These are phyloP conservation scores for Drosophila fuyamai DNA, from an alignment of 1,140 invertebrate genomes.

Conservation along the genomic window DNA sequence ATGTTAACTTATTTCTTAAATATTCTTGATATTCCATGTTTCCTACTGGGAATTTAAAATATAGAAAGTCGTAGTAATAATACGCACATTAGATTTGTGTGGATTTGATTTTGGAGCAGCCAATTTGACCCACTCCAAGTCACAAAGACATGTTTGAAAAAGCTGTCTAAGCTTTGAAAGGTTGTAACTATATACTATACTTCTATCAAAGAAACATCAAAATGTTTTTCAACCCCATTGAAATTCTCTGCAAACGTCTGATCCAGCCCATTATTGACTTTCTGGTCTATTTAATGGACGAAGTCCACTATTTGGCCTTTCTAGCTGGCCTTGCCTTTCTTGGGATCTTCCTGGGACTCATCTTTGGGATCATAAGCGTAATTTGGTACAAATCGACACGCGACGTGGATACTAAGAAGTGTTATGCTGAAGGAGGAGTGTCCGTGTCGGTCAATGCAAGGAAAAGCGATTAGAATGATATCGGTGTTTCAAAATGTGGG, in stretches of 20 bases:
- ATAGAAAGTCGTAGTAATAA: no score
- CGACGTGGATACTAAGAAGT: not conserved
- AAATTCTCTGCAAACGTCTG: conserved; percentile 29
- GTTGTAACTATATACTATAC: no score
- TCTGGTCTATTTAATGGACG: conserved; percentile 33
- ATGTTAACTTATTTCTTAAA: conserved; percentile 37
- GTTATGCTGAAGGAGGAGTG: no score
- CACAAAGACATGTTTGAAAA: not conserved
- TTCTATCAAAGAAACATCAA: not conserved
- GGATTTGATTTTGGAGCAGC: no score
- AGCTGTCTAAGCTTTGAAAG: not conserved
- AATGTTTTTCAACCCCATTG: conserved; percentile 60
- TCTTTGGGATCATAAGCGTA: conserved; percentile 33
- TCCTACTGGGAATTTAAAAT: conserved; percentile 6
- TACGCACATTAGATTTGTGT: no score
- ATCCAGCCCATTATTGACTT: conserved; percentile 55
- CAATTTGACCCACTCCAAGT: no score
- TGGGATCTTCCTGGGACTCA: conserved; percentile 36
- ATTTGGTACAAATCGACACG: conserved; percentile 40
- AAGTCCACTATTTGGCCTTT: conserved; percentile 44
- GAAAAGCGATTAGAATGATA: conserved; percentile 2
- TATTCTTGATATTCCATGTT: conserved; percentile 53
- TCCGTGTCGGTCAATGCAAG: not conserved
- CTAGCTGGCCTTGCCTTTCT: conserved; percentile 15
- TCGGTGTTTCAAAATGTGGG: no score